Evolutionary conservation across 2,888 invertebrate genomes (phyloP), one percentile per base, ranked within the genome.

Genomic region (Apocheima hispidaria): DNA sequence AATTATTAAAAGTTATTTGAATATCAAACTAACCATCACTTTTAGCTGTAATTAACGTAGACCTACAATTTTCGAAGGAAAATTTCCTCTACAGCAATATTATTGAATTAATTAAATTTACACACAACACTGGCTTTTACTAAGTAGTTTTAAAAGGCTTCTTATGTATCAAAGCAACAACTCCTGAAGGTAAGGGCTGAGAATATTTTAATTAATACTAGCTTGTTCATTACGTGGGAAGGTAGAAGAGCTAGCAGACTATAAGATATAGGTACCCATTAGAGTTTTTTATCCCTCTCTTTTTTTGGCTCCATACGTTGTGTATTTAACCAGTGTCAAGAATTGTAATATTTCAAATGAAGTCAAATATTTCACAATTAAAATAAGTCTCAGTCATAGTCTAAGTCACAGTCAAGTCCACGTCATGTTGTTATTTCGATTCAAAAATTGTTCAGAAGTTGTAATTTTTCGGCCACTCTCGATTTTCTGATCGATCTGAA

Each of bases 191-290:
- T 64, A 60, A 51, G 70, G 64, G 71, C 63, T 50, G 63, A 65
- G 68, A 74, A 75, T 65, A 72, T 77, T 81, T 81, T 80, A 80
- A 81, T 81, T 81, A 80, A 81, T 78, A 68, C 73, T 64, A 71
- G 52, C 66, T 56, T 68, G 60, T 64, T 63, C 63, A 60, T 63
- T 64, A 68, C 67, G 43, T 44, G 10, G 43, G 21, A 23, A 41
- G 26, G 43, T 44, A 44, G 4, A 14, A 28, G 60, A 55, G 54
- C 60, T 50, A 35, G 44, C 46, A 4, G 20, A n/a, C n/a, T n/a
- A n/a, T n/a, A n/a, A n/a, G n/a, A n/a, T n/a, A n/a, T n/a, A n/a
- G n/a, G n/a, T n/a, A n/a, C n/a, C n/a, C n/a, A n/a, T n/a, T n/a
- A n/a, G n/a, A n/a, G n/a, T n/a, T n/a, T n/a, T n/a, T n/a, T n/a